A percentile compares a stretch with the other conserved stretches of the same genome.
Evolutionary conservation across 2,113 vertebrate genomes (phyloP).

Genomic region (Tylochromis polylepis): DNA sequence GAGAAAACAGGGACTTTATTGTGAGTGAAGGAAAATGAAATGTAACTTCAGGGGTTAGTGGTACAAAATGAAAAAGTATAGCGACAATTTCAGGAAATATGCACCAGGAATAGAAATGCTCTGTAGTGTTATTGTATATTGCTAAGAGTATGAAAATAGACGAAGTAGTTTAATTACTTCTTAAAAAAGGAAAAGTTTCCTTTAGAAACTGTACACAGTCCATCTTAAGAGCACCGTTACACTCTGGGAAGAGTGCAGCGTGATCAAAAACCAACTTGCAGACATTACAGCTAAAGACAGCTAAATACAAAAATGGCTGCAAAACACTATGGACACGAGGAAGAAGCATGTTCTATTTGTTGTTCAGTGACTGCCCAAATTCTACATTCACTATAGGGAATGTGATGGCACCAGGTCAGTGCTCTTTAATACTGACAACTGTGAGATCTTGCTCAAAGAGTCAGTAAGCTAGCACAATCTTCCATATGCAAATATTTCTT

Average conservation of each 20-base stretch:
- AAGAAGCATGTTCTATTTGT: background rate
- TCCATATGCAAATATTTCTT: background rate
- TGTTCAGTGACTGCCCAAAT: no score
- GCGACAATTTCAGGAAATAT: background rate
- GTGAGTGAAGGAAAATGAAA: background rate
- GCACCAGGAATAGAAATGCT: background rate
- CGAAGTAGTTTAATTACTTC: background rate
- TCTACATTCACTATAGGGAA: background rate
- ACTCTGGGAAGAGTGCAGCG: background rate
- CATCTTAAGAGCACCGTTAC: background rate
- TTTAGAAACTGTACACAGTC: background rate
- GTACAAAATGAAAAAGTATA: background rate
- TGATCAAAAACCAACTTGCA: background rate
- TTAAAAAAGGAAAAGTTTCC: background rate
- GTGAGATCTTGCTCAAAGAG: background rate
- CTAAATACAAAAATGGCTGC: background rate
- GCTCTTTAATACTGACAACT: background rate
- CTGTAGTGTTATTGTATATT: background rate
- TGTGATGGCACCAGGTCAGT: background rate
- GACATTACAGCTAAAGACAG: background rate
- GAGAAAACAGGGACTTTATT: background rate
- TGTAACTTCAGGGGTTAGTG: background rate
- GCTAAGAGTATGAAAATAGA: background rate
- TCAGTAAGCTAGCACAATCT: background rate
- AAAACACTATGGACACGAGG: background rate